Evolutionary conservation across 2,797 vertebrate genomes (phyloP).

Genomic region (Coregonus sp.): DNA sequence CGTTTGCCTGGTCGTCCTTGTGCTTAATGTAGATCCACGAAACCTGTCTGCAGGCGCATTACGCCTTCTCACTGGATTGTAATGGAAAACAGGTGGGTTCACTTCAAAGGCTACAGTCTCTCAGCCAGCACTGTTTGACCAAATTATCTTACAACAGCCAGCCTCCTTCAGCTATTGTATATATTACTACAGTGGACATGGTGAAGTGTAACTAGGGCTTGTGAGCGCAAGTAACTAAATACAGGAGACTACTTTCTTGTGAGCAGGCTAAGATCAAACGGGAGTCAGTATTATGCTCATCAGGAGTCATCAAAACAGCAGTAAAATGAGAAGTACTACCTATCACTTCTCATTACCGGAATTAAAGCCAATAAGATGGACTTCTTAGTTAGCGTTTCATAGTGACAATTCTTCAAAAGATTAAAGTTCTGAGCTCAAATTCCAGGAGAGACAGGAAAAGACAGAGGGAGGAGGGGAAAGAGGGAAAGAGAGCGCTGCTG

Average conservation of each 20-base stretch:
- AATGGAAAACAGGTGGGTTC: slow-evolving; percentile 67
- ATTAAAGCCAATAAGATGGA: background rate
- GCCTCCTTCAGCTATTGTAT: slow-evolving; percentile 50
- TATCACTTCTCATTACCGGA: background rate
- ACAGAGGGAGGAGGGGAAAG: too few relatives aligned
- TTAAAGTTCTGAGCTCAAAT: background rate
- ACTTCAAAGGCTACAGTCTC: slow-evolving; percentile 64
- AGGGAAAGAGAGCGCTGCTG: background rate
- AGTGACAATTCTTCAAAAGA: background rate
- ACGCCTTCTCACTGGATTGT: slow-evolving; percentile 58
- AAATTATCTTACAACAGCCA: slow-evolving; percentile 48
- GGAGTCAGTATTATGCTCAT: slow-evolving; percentile 35
- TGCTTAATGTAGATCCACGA: slow-evolving; percentile 53
- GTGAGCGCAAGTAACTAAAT: slow-evolving; percentile 52
- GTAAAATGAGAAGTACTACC: slow-evolving; percentile 4
- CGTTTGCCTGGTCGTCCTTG: slow-evolving; percentile 39
- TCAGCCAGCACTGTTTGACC: slow-evolving; percentile 37
- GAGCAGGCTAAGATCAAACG: slow-evolving; percentile 38
- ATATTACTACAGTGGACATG: slow-evolving; percentile 20
- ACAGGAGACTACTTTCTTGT: slow-evolving; percentile 18
- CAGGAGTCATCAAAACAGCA: slow-evolving; percentile 28
- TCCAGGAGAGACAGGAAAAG: background rate
- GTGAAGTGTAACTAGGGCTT: slow-evolving; percentile 44
- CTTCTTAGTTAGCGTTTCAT: background rate
- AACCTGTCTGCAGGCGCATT: slow-evolving; percentile 55